Percentiles rank a stretch among this genome's conserved stretches.
Conservation (phyloP, 1,140 invertebrate genomes). For the Drosophila trapezifrons region DNA sequence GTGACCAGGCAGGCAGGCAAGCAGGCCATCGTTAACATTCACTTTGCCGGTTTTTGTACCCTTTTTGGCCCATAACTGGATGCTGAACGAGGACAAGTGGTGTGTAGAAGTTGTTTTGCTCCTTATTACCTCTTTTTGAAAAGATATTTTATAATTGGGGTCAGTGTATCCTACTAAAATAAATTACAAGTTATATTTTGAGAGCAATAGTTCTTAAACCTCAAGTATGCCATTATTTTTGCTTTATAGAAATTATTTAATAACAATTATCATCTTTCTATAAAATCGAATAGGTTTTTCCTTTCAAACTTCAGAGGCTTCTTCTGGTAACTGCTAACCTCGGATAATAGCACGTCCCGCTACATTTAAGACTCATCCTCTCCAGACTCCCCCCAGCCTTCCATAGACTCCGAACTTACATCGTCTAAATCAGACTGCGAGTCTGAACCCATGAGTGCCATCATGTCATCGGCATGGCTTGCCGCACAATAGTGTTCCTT, state of each 20-base stretch:
- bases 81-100: slow-evolving; percentile 3
- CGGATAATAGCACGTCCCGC: no score
- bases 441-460: neutral
- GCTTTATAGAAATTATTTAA: no score
- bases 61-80: slow-evolving; percentile 18
- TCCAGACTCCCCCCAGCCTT: neutral
- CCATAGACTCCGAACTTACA: slow-evolving; percentile 1
- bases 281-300: neutral
- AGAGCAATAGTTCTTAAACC: no score
- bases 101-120: neutral
- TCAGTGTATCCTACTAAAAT: no score
- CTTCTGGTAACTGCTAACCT: no score
- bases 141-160: neutral
- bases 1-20: slow-evolving; percentile 1
- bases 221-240: no score
- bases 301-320: neutral
- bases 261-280: no score
- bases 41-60: slow-evolving; percentile 19
- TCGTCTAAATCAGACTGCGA: neutral
- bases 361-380: neutral
- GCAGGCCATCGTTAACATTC: slow-evolving; percentile 30
- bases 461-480: slow-evolving; percentile 16
- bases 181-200: no score
- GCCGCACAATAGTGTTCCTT: slow-evolving; percentile 20
- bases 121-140: neutral